Conservation (phyloP, 2,888 invertebrate species). For the Brenthis ino region DNA sequence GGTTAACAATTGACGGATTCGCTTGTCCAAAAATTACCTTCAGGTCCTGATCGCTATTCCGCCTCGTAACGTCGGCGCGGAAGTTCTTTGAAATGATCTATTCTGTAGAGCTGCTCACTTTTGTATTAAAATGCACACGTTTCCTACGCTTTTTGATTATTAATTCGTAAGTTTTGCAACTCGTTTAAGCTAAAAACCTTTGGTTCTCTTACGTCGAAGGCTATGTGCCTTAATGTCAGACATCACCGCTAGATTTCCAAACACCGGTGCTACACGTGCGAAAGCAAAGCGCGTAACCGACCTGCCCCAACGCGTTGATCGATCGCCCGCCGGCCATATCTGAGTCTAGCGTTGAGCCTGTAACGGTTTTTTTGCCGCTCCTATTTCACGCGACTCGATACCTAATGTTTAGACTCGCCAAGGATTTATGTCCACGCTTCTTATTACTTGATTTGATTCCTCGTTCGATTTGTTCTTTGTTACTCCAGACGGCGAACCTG, state of each 20-base stretch:
- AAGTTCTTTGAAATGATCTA: conserved; percentile 37
- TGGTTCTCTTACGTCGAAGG: background rate
- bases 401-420: conserved; percentile 36
- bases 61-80: conserved; percentile 37
- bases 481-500: conserved; percentile 29
- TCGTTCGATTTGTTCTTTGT: conserved; percentile 29
- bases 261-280: conserved; percentile 42
- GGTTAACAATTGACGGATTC: conserved; percentile 44
- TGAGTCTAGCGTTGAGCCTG: conserved; percentile 46
- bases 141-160: background rate
- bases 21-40: conserved; percentile 44
- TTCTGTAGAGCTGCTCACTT: conserved; percentile 25
- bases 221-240: conserved; percentile 8
- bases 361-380: conserved; percentile 48
- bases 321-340: conserved; percentile 63
- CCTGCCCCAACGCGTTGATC: conserved; percentile 74
- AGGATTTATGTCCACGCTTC: conserved; percentile 29
- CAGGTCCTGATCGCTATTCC: conserved; percentile 41
- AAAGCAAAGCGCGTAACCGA: conserved; percentile 55
- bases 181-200: background rate
- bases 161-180: background rate
- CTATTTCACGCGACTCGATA: conserved; percentile 35
- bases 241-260: conserved; percentile 29
- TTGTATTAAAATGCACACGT: conserved; percentile 24
- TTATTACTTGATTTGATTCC: conserved; percentile 24